A percentile compares a stretch with the other conserved stretches of the same genome.
These are phyloP conservation scores for Diarsia dahlii DNA, from an alignment of 2,888 invertebrate species.

Conservation along the genomic window DNA sequence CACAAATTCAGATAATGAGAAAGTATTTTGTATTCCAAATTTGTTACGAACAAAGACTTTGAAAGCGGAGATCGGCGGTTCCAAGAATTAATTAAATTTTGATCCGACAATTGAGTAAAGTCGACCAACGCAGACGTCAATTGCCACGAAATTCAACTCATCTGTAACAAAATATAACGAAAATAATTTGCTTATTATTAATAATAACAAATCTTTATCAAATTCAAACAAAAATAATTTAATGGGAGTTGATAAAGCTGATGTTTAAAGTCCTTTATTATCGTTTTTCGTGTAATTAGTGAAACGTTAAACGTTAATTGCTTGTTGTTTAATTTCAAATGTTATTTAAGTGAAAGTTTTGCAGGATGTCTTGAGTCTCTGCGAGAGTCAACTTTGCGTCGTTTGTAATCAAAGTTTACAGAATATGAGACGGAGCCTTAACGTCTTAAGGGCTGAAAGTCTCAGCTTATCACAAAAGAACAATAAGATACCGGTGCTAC, in stretches of 20 bases:
- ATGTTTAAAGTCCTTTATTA: conserved; percentile 33
- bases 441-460: no score
- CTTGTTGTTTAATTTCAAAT: conserved; percentile 39
- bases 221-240: conserved; percentile 34
- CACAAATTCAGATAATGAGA: conserved; percentile 58
- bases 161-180: conserved; percentile 21
- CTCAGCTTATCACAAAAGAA: no score
- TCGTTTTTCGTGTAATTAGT: conserved; percentile 41
- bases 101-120: conserved; percentile 54
- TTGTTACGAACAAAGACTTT: conserved; percentile 56
- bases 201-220: conserved; percentile 31
- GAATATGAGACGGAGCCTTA: background rate
- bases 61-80: conserved; percentile 51
- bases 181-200: conserved; percentile 16
- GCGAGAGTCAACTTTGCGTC: background rate
- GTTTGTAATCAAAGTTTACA: conserved; percentile 7
- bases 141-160: conserved; percentile 28
- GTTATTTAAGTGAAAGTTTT: conserved; percentile 12
- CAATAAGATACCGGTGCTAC: no score
- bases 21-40: conserved; percentile 61
- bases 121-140: conserved; percentile 5
- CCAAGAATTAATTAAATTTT: conserved; percentile 64
- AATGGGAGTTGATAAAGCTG: conserved; percentile 23
- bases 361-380: background rate
- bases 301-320: conserved; percentile 30